Conservation (phyloP, 1,140 invertebrate genomes). For the Pseudomyrmex dendroicus region DNA sequence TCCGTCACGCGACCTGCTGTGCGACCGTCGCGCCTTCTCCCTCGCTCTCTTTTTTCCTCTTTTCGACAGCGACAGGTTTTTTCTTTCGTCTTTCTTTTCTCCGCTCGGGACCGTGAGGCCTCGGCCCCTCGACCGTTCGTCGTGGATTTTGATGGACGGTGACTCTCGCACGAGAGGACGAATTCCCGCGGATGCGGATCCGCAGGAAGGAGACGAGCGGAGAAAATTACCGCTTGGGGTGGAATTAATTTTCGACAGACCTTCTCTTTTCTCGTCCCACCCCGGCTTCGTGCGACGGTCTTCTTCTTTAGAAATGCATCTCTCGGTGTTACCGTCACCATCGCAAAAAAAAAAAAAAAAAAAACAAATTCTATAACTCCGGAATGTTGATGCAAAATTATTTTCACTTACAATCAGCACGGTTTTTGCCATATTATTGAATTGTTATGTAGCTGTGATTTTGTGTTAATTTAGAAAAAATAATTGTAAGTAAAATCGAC, state of each 20-base stretch:
- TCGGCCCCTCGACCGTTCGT: constrained; percentile 23
- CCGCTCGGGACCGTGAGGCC: constrained; percentile 13
- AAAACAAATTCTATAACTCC: background rate
- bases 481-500: background rate
- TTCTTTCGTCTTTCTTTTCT: constrained; percentile 28
- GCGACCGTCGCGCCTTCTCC: constrained; percentile 40
- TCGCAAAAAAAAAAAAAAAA: background rate
- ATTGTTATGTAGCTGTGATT: no score
- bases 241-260: constrained; percentile 44
- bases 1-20: constrained; percentile 71
- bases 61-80: constrained; percentile 10
- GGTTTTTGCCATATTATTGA: background rate
- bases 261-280: background rate
- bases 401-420: no score
- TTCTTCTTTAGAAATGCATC: background rate
- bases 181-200: constrained; percentile 70
- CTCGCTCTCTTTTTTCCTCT: constrained; percentile 1
- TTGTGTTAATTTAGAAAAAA: no score
- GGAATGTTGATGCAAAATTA: background rate
- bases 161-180: constrained; percentile 69
- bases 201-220: constrained; percentile 57
- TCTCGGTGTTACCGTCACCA: constrained; percentile 16
- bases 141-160: constrained; percentile 66
- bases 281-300: background rate
- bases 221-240: constrained; percentile 62